Evolutionary conservation across 2,113 vertebrate genomes (phyloP).

Genomic region (Ochotona princeps): DNA sequence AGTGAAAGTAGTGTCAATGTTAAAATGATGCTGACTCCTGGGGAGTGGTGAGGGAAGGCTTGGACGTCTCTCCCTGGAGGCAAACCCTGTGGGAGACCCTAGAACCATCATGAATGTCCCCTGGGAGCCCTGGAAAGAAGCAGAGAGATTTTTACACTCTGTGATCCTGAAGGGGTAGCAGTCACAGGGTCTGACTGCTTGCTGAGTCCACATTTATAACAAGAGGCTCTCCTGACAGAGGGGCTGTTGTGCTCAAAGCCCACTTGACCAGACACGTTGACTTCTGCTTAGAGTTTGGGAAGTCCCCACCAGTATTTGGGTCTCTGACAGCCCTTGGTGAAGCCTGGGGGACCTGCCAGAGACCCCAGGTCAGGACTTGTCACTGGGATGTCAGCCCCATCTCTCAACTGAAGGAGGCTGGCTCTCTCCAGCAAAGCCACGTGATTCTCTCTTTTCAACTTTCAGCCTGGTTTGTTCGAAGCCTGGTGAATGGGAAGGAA

Average conservation of each 20-base stretch:
- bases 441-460: neutral
- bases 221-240: neutral
- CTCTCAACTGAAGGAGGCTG: neutral
- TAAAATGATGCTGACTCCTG: neutral
- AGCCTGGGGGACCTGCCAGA: neutral
- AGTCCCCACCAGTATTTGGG: neutral
- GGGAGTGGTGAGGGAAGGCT: neutral
- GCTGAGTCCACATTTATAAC: neutral
- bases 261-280: neutral
- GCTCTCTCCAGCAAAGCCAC: neutral
- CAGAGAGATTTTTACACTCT: constrained; percentile 53
- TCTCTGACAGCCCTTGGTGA: neutral
- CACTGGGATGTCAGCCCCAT: neutral
- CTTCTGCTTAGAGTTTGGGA: neutral
- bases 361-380: neutral
- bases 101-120: neutral
- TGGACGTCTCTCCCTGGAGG: neutral
- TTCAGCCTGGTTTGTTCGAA: neutral
- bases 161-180: constrained; percentile 50
- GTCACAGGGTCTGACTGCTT: neutral
- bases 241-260: neutral
- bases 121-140: neutral
- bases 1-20: constrained; percentile 8
- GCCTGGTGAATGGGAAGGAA: neutral
- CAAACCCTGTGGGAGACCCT: constrained; percentile 15